Conservation (phyloP, 1,140 invertebrate species). For the Drosophila santomea region DNA sequence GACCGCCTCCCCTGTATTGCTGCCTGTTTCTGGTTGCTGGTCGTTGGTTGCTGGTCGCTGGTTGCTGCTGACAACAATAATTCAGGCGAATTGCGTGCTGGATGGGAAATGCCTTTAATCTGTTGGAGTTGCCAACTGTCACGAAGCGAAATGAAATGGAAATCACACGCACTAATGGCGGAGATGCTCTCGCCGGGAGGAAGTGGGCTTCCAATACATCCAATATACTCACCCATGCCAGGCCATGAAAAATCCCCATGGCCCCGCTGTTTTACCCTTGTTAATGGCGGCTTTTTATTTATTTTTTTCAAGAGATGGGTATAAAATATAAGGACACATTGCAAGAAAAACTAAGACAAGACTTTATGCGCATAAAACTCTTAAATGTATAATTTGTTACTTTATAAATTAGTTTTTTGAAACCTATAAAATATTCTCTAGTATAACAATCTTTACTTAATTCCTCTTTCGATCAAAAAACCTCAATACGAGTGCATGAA, state of each 20-base stretch:
- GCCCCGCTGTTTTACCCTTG: constrained; percentile 1
- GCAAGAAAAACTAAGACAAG: not conserved
- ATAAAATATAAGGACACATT: too few species aligned
- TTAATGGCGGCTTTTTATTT: constrained; percentile 39
- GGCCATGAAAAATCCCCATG: not conserved
- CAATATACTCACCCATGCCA: not conserved
- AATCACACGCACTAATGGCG: constrained; percentile 83
- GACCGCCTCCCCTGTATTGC: constrained; percentile 11
- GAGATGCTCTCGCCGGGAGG: constrained; percentile 14
- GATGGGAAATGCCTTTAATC: constrained; percentile 83
- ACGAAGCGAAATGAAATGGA: constrained; percentile 84
- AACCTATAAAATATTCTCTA: not conserved
- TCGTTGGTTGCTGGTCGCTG: not conserved
- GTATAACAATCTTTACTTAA: not conserved
- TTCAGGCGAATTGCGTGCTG: constrained; percentile 78
- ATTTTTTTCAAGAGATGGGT: constrained; percentile 4
- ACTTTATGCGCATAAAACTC: too few species aligned
- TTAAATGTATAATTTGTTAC: too few species aligned
- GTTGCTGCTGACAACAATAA: constrained; percentile 72
- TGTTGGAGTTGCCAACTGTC: constrained; percentile 83
- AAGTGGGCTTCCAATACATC: constrained; percentile 1
- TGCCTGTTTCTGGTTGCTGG: constrained; percentile 45
- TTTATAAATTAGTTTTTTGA: too few species aligned
- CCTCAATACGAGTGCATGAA: not conserved
- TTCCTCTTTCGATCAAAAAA: constrained; percentile 1